Conservation (phyloP, 1,140 invertebrate genomes). For the Philopotamus ludificatus region DNA sequence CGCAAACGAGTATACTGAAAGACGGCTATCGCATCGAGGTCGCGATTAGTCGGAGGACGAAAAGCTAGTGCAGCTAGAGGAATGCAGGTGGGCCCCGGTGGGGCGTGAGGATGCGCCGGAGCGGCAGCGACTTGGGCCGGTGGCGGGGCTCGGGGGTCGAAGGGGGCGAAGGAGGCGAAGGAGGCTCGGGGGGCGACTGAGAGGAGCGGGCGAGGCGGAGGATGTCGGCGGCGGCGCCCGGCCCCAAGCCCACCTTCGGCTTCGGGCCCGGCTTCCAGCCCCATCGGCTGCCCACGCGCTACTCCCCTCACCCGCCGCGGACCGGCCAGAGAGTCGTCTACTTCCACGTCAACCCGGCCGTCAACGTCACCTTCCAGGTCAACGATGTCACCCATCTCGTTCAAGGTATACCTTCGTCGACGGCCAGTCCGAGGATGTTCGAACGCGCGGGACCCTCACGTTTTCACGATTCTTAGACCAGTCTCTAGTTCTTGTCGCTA, state of each 20-base stretch:
- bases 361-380: constrained; percentile 66
- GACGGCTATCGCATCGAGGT: no score
- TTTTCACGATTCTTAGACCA: no score
- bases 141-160: not conserved
- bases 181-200: constrained; percentile 11
- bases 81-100: constrained; percentile 46
- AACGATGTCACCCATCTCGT: constrained; percentile 65
- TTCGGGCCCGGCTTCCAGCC: constrained; percentile 57
- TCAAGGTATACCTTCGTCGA: constrained; percentile 59
- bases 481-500: no score
- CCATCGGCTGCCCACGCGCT: constrained; percentile 44
- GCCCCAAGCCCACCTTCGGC: constrained; percentile 51
- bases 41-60: no score
- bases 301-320: constrained; percentile 31
- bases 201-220: constrained; percentile 31
- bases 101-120: constrained; percentile 43
- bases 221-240: constrained; percentile 35
- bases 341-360: constrained; percentile 69
- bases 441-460: no score
- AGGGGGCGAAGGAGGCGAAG: not conserved
- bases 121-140: constrained; percentile 25
- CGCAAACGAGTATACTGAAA: no score
- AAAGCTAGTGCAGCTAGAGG: no score
- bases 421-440: no score
- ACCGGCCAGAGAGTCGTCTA: constrained; percentile 62